These are phyloP conservation scores for Mormoops blainvillei DNA, from an alignment of 2,113 vertebrate genomes.

Conservation along the genomic window DNA sequence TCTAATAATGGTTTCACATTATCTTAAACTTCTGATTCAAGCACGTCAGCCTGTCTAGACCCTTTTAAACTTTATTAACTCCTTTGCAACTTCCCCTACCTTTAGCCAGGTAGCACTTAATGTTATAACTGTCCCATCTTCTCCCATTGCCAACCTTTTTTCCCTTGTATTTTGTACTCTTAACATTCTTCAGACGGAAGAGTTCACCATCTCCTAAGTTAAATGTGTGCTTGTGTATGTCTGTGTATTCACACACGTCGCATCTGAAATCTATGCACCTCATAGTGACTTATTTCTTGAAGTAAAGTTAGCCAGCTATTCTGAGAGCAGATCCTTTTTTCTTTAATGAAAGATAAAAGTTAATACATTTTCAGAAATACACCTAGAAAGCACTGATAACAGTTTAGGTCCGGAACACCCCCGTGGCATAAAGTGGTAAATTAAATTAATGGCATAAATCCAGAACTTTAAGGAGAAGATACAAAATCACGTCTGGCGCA, in stretches of 20 bases:
- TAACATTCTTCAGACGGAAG: neutral
- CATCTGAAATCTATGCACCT: neutral
- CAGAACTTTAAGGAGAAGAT: neutral
- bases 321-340: neutral
- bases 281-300: neutral
- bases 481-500: neutral
- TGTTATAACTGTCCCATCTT: neutral
- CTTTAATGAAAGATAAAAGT: neutral
- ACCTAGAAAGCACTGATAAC: neutral
- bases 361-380: neutral
- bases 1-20: neutral
- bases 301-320: neutral
- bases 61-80: neutral
- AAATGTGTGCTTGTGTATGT: neutral
- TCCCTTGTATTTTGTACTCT: neutral
- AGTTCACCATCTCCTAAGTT: neutral
- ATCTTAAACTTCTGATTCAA: neutral
- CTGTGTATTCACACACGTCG: neutral
- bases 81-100: neutral
- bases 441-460: neutral
- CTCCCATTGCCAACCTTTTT: neutral
- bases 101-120: neutral
- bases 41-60: neutral
- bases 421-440: neutral
- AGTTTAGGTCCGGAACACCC: neutral